Percentiles rank a stretch among this genome's conserved stretches.
These are phyloP conservation scores for Trichonephila clavata DNA, from an alignment of 1,140 invertebrate genomes.

Conservation along the genomic window DNA sequence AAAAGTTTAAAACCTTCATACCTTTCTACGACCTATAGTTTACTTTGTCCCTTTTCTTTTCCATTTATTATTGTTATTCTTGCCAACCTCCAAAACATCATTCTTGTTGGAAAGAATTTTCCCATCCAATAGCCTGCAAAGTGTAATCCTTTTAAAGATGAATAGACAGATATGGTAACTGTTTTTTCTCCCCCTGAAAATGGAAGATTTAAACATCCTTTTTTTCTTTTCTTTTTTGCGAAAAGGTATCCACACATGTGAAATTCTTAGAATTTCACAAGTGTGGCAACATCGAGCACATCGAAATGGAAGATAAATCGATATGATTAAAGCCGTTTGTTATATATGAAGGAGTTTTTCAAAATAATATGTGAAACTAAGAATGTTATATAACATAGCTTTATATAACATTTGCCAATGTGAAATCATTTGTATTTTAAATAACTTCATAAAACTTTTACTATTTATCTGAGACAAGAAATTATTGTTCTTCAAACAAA, in stretches of 20 bases:
- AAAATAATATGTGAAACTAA: neutral
- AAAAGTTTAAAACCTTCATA: no score
- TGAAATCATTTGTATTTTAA: no score
- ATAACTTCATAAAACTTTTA: no score
- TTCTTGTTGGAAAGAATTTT: neutral
- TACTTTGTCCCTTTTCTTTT: neutral
- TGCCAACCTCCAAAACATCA: neutral
- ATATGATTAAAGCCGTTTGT: neutral
- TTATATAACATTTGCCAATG: no score
- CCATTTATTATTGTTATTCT: slow-evolving; percentile 21
- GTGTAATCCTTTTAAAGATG: neutral
- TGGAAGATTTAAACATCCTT: slow-evolving; percentile 12
- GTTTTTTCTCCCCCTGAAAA: neutral
- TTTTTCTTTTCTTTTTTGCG: neutral
- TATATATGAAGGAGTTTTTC: neutral
- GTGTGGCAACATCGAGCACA: neutral
- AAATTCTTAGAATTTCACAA: slow-evolving; percentile 13
- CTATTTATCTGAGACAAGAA: no score
- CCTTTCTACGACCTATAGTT: no score
- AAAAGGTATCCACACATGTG: neutral
- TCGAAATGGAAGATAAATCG: neutral
- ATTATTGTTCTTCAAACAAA: no score
- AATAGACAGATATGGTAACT: slow-evolving; percentile 8
- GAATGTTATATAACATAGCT: no score
- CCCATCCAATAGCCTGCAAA: neutral